Evolutionary conservation across 2,888 invertebrate species (phyloP).

Genomic region (Lottia gigantea): DNA sequence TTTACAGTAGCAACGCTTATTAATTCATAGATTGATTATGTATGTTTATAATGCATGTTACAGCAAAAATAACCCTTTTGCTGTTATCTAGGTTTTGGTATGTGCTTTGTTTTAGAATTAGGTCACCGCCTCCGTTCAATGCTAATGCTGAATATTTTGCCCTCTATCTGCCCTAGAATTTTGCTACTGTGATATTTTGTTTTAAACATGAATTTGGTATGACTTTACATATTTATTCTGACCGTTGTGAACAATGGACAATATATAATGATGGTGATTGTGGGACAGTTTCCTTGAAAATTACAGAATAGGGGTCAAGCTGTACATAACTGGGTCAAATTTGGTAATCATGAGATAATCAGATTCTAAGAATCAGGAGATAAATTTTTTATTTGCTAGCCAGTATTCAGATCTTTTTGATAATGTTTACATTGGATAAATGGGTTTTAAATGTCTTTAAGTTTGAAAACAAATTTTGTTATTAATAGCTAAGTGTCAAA

Average conservation of each 20-base stretch:
- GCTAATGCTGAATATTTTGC: conserved; percentile 11
- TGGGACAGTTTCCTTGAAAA: neutral
- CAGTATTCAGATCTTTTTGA: too few relatives aligned
- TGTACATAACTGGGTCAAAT: conserved; percentile 7
- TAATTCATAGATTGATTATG: too few relatives aligned
- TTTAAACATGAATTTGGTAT: too few relatives aligned
- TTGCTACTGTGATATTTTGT: neutral
- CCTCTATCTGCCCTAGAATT: conserved; percentile 9
- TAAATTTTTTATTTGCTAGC: too few relatives aligned
- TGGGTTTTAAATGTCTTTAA: too few relatives aligned
- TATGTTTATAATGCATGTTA: too few relatives aligned
- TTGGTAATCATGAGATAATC: neutral
- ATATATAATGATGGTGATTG: neutral
- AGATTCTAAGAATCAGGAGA: too few relatives aligned
- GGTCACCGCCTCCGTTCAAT: conserved; percentile 9
- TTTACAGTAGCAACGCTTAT: neutral
- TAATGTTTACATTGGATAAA: too few relatives aligned
- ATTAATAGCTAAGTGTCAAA: neutral
- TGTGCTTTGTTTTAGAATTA: conserved; percentile 10
- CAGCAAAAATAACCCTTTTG: too few relatives aligned
- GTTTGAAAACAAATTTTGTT: too few relatives aligned
- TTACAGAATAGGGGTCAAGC: conserved; percentile 1
- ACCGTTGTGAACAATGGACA: neutral
- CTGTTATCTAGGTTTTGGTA: neutral
- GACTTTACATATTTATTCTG: neutral